phyloP scores from a whole-genome alignment of 2,797 vertebrate genomes.

The Pipistrellus pygmaeus region DNA sequence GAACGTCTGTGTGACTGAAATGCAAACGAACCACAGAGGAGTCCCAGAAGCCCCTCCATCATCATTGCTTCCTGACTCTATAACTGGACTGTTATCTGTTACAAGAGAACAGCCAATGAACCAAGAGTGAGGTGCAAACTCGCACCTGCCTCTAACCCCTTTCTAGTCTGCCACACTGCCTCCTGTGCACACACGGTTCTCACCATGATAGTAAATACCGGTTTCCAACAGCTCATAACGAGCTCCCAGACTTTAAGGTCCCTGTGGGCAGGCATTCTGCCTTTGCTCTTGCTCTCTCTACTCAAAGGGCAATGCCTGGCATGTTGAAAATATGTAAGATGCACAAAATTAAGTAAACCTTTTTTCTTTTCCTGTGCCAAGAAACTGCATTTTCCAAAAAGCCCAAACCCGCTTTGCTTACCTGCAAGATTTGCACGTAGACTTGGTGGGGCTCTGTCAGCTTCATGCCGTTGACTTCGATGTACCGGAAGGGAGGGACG shows the following conservation, averaged over 20 bases:
- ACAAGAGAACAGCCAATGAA: neutral
- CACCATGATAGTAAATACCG: neutral
- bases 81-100: neutral
- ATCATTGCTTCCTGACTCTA: neutral
- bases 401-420: conserved; percentile 70
- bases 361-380: conserved; percentile 11
- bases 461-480: conserved; percentile 99
- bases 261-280: conserved; percentile 13
- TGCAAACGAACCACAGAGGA: neutral
- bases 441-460: conserved; percentile 98
- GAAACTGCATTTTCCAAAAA: conserved; percentile 9
- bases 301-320: neutral
- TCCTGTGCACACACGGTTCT: neutral
- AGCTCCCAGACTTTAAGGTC: neutral
- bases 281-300: neutral
- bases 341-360: conserved; percentile 1
- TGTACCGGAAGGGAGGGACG: conserved; percentile 91
- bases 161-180: neutral
- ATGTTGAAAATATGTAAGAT: neutral
- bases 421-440: conserved; percentile 96
- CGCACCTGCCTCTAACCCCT: neutral
- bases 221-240: neutral
- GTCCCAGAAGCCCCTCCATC: neutral
- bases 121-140: neutral
- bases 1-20: neutral